Conservation (phyloP, 2,113 vertebrate genomes). For the Nibea coibor region DNA sequence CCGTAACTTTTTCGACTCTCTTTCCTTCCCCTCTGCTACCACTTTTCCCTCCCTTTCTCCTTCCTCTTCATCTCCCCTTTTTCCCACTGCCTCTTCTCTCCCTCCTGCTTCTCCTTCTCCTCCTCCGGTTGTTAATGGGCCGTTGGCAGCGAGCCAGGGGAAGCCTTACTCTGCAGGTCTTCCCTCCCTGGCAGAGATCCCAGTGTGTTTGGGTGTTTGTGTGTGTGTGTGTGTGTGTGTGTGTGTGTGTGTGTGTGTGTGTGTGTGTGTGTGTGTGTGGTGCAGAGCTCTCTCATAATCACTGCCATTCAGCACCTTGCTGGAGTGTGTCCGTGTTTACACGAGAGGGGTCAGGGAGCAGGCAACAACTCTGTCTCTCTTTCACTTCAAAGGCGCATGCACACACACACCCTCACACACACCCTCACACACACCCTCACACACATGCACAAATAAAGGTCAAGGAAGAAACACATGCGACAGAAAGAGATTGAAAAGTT, state of each 20-base stretch:
- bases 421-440: conserved; percentile 4
- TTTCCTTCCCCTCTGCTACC: conserved; percentile 31
- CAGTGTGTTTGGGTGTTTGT: conserved; percentile 64
- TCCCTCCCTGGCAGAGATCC: conserved; percentile 81
- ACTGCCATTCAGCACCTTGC: conserved; percentile 82
- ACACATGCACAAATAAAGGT: conserved; percentile 32
- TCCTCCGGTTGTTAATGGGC: conserved; percentile 65
- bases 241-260: conserved; percentile 55
- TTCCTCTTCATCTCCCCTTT: conserved; percentile 33
- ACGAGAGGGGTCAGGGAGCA: conserved; percentile 82
- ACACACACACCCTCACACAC: conserved; percentile 4
- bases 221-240: conserved; percentile 56
- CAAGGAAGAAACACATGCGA: conserved; percentile 9
- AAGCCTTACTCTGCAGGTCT: conserved; percentile 81
- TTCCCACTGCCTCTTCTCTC: conserved; percentile 25
- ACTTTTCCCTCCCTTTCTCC: conserved; percentile 15
- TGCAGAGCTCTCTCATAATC: conserved; percentile 78
- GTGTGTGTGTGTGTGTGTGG: conserved; percentile 49
- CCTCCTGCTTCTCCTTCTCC: conserved; percentile 28
- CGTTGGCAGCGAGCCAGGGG: conserved; percentile 78
- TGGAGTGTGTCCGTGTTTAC: conserved; percentile 85
- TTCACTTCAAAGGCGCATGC: conserved; percentile 13
- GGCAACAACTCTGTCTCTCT: conserved; percentile 72
- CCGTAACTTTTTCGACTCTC: background rate
- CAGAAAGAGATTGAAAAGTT: background rate